Conservation (phyloP, 2,113 vertebrate genomes). For the Empidonax traillii region DNA sequence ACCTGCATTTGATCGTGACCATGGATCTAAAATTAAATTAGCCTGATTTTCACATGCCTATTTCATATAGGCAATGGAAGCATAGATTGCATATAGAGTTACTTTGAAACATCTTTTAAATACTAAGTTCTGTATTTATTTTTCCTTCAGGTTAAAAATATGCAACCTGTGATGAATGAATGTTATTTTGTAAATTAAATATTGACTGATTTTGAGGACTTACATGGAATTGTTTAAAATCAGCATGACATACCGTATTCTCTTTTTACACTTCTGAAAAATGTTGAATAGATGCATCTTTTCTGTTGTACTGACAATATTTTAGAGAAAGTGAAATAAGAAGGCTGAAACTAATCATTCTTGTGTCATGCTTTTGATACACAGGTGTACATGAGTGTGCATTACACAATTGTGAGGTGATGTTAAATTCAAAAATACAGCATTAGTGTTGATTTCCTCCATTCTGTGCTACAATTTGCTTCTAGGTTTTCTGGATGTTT, state of each 20-base stretch:
- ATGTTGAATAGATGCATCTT: neutral
- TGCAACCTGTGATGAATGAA: neutral
- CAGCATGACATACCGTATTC: neutral
- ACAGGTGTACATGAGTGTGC: accelerated
- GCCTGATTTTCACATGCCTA: neutral
- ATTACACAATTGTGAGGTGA: neutral
- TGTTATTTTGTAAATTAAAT: neutral
- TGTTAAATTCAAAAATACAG: neutral
- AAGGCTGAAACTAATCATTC: neutral
- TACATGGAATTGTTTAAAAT: neutral
- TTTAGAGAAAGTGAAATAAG: neutral
- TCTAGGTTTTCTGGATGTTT: neutral
- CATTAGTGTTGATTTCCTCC: neutral
- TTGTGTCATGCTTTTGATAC: neutral
- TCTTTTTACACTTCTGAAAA: neutral
- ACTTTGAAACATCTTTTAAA: neutral
- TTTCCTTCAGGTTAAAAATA: neutral
- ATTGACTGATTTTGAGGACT: neutral
- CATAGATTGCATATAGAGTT: neutral
- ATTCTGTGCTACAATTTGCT: neutral
- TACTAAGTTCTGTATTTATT: neutral
- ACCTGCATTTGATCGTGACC: neutral
- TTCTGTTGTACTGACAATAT: neutral
- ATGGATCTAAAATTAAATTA: neutral
- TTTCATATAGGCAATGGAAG: neutral